Conservation (phyloP, 53 echinoderm and acorn worm genomes). For the Stichopus horrens region DNA sequence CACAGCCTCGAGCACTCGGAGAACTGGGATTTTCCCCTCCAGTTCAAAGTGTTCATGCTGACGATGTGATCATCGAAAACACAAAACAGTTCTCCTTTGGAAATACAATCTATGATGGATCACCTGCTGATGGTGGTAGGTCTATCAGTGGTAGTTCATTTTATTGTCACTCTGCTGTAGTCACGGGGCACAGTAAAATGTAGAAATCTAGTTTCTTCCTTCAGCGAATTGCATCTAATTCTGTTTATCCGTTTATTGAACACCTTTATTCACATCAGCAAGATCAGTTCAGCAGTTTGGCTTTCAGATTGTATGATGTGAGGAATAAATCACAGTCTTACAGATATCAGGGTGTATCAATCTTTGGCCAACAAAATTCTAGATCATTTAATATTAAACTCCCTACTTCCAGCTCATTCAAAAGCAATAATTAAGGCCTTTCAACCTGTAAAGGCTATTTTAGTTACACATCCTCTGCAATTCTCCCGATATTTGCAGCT, state of each 20-base stretch:
- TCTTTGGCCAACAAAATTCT: no score
- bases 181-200: background rate
- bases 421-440: no score
- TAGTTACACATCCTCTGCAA: no score
- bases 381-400: no score
- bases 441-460: no score
- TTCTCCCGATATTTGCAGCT: no score
- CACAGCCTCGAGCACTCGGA: slow-evolving; percentile 43
- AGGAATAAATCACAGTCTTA: no score
- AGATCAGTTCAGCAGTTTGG: no score
- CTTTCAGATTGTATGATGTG: no score
- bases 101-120: slow-evolving; percentile 58
- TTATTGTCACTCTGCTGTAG: background rate
- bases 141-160: background rate
- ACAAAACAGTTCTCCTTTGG: slow-evolving; percentile 55
- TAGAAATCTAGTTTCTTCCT: background rate
- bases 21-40: slow-evolving; percentile 22
- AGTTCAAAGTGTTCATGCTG: slow-evolving; percentile 37
- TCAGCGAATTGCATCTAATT: background rate
- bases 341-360: no score
- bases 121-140: background rate
- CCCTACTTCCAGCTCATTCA: no score
- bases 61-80: slow-evolving; percentile 63
- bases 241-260: background rate
- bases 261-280: background rate